Evolutionary conservation across 2,113 vertebrate species (phyloP), one percentile per base, ranked within the genome.

Genomic region (Pedetes capensis): DNA sequence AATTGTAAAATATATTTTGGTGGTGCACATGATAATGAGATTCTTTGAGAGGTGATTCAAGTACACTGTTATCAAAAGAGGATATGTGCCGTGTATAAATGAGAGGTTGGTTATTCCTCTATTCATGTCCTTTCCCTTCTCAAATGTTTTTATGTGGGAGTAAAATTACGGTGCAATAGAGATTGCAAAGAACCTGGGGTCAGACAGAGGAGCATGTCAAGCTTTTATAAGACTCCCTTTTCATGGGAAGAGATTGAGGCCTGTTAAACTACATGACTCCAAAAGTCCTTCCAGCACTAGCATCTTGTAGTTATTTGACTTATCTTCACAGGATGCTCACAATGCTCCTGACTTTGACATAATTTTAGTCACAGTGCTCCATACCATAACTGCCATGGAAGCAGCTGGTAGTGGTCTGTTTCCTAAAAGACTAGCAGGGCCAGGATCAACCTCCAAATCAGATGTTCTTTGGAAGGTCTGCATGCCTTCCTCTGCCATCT

Each of bases 401-500:
- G 57, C 79, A 63, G 34, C 14, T 84, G 51, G 25, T 16, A 1
- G 12, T 39, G n/a, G 51, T 42, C 74, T 11, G 25, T 51, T 53
- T 63, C 53, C 20, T 8, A 18, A 18, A 23, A 84, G 29, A 51
- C 34, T 55, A 9, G 55, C 9, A 32, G 47, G 20, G 47, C 39
- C 34, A 51, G 42, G 47, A 85, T 34, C 55, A 64, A 47, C 29
- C 4, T 55, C 32, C 16, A 29, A 91, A 74, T 63, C 53, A 39
- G 61, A 72, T 32, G 39, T 9, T 29, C 78, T 79, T 75, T 51
- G 34, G 22, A 42, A 91, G 44, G 7, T 5, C n/a, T n/a, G 64
- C 1, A 0, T 16, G 27, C 37, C 55, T 25, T 11, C 39, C 20
- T 47, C 25, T 20, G 14, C 22, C 8, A 6, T 23, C n/a, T 2